phyloP scores from a whole-genome alignment of 2,797 vertebrate genomes.

The Falco rusticolus region DNA sequence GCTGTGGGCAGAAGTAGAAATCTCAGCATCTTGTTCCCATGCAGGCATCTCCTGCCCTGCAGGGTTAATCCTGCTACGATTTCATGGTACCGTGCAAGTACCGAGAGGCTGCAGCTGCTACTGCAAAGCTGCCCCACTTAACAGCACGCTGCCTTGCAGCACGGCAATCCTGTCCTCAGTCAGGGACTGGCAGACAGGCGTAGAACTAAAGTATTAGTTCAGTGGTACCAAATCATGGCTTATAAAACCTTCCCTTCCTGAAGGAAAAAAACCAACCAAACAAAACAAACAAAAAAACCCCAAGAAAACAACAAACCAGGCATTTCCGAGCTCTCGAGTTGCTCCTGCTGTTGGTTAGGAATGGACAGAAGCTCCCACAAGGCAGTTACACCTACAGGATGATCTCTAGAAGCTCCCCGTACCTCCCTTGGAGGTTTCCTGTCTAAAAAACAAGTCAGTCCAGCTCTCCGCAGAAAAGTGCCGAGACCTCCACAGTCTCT shows the following conservation, averaged over 20 bases:
- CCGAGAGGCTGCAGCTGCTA: background rate
- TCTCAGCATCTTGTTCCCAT: background rate
- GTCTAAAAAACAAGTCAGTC: background rate
- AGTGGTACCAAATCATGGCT: background rate
- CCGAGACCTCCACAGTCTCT: background rate
- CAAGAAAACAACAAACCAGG: too few species aligned
- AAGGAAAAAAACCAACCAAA: background rate
- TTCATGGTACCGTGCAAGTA: background rate
- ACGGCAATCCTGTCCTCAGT: fast-evolving
- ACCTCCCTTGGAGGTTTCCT: background rate
- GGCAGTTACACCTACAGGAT: background rate
- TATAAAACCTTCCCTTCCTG: background rate
- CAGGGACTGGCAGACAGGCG: background rate
- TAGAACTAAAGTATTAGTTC: background rate
- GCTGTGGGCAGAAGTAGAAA: background rate
- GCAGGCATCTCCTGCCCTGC: background rate
- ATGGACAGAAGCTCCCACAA: background rate
- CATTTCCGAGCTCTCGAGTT: background rate
- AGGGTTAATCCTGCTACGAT: background rate
- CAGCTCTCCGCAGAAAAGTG: background rate
- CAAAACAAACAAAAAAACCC: background rate
- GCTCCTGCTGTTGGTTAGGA: background rate
- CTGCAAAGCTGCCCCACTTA: background rate
- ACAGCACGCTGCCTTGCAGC: background rate
- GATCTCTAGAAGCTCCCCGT: background rate